Conservation (phyloP, 2,888 invertebrate species). For the Dione vanillae region DNA sequence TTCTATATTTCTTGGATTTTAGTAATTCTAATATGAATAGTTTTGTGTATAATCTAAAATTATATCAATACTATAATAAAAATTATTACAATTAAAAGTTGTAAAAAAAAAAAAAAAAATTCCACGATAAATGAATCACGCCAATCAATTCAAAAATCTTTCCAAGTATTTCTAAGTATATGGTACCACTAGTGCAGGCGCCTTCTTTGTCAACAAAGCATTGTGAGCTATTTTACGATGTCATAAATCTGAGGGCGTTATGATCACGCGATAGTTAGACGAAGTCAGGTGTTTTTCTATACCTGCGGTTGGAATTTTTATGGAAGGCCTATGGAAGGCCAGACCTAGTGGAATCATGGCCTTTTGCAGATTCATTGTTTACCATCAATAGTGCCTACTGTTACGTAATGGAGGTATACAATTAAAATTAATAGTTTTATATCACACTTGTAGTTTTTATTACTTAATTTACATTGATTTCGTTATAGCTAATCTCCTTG, state of each 20-base stretch:
- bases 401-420: not conserved
- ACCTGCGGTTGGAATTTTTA: constrained; percentile 44
- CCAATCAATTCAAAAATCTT: not conserved
- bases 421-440: not conserved
- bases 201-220: constrained; percentile 65
- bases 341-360: constrained; percentile 38
- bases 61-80: too few relatives aligned
- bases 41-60: too few relatives aligned
- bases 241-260: constrained; percentile 69
- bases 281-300: constrained; percentile 51
- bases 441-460: too few relatives aligned
- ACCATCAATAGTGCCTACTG: not conserved
- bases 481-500: too few relatives aligned
- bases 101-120: too few relatives aligned
- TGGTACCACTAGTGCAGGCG: constrained; percentile 48
- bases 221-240: constrained; percentile 67
- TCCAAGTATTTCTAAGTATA: constrained; percentile 6
- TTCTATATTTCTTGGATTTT: too few relatives aligned
- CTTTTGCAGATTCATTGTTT: constrained; percentile 32
- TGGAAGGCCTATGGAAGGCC: constrained; percentile 23
- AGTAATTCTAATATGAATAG: too few relatives aligned
- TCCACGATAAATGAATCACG: too few relatives aligned
- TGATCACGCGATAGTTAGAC: constrained; percentile 67
- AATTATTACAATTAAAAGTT: too few relatives aligned
- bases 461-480: too few relatives aligned